Evolutionary conservation across 92 coral and sea anemone genomes (phyloP), one percentile per base, ranked within the genome.

Genomic region (Plumapathes pennacea): DNA sequence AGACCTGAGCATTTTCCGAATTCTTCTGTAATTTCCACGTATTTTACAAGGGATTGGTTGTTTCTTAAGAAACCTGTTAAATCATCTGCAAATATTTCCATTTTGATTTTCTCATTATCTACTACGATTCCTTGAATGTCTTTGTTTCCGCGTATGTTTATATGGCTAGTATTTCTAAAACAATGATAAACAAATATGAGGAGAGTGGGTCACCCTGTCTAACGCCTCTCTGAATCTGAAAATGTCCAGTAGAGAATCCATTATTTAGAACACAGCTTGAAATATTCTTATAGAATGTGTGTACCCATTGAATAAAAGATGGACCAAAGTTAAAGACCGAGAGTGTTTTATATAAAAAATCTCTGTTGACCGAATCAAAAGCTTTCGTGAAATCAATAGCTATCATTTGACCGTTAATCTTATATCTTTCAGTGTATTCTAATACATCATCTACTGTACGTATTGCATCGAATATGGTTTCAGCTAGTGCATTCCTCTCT

Each of bases 391-490:
- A 71, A 62, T 70, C 77, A 31, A 46, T 45, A 26, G 77, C 56
- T 32, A 64, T 55, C 37, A 72, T 18, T 44, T 64, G 54, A 27
- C 63, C 77, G 27, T 39, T 2, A 14, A 25, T 59, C 14, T 65
- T 17, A 53, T 65, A 25, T 17, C 34, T 39, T 25, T 28, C 28
- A 30, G 61, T 47, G 17, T 38, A 70, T 32, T 72, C 41, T 38
- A 72, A 47, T 7, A 64, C 50, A 51, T 72, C 77, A 30, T 62
- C 77, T 25, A 72, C 40, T 26, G 80, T 64, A 20, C 80, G 30
- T 29, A 72, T 40, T 4, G 76, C 80, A 46, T 72, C 80, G 50
- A 45, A 61, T 37, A 46, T 72, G 14, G 51, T 50, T 53, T n/a
- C n/a, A n/a, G n/a, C n/a, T n/a, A n/a, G n/a, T n/a, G n/a, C n/a